Evolutionary conservation across 2,888 invertebrate genomes (phyloP).

Genomic region (Bellardia pandia): DNA sequence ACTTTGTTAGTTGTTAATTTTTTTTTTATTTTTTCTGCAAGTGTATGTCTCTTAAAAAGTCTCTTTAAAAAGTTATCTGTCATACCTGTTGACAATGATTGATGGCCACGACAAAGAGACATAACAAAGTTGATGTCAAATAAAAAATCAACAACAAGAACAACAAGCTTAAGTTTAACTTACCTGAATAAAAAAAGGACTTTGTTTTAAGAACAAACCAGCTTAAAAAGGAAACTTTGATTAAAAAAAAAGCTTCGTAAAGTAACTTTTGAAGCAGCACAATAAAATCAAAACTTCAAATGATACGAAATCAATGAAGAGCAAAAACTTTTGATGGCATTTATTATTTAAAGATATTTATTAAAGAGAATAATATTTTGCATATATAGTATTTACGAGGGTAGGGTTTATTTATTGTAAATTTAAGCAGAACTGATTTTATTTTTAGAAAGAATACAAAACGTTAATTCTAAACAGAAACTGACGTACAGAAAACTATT

Average conservation of each 20-base stretch:
- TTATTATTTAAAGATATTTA: neutral
- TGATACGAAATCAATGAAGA: conserved; percentile 1
- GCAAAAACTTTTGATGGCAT: neutral
- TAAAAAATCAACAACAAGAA: conserved; percentile 22
- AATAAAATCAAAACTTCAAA: neutral
- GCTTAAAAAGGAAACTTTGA: conserved; percentile 36
- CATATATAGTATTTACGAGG: neutral
- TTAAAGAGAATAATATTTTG: neutral
- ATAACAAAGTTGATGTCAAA: conserved; percentile 65
- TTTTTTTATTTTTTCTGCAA: conserved; percentile 1
- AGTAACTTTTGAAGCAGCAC: neutral
- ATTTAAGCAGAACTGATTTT: too few relatives aligned
- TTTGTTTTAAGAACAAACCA: neutral
- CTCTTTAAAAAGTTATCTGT: conserved; percentile 73
- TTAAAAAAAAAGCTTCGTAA: conserved; percentile 19
- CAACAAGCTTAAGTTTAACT: conserved; percentile 10
- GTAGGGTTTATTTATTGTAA: too few relatives aligned
- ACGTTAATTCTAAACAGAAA: too few relatives aligned
- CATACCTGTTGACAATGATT: conserved; percentile 74
- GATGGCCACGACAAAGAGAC: conserved; percentile 71
- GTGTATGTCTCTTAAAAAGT: conserved; percentile 31
- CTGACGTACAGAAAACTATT: too few relatives aligned
- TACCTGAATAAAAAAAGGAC: conserved; percentile 36
- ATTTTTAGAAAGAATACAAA: too few relatives aligned
- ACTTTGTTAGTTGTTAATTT: conserved; percentile 30